Base-by-base conservation (phyloP, 2,888 invertebrate genomes). In the Julus scandinavius region DNA sequence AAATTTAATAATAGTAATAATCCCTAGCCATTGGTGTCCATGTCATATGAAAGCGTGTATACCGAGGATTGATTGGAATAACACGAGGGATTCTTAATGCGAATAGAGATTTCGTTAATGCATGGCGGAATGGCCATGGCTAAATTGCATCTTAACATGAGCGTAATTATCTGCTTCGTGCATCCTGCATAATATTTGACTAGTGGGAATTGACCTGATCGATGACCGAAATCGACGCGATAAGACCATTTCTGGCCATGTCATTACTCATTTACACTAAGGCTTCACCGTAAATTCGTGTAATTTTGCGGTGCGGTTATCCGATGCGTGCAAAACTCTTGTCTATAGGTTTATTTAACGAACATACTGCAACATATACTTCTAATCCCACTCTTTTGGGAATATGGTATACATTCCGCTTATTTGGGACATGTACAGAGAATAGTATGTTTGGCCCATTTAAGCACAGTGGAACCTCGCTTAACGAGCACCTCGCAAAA, bases 151-250 rank as follows among this genome's bases (percentile, higher is more conserved):
- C 72, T 72, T 72, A 72, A 29, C 72, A 72, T 72, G 72, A 72
- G 20, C 72, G 72, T 72, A 72, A 72, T 72, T 72, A 72, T 72
- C 72, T 72, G 1, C 20, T 20, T 72, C 29, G 72, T 29, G 72
- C 72, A 72, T 72, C 72, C 72, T 72, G 72, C 72, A 72, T 72
- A 72, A 72, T 72, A 72, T 72, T 72, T 72, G 72, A 72, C 72
- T 29, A 72, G 72, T 72, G 72, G 72, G 72, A 72, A 72, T 72
- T 72, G 9, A 29, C 20, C 7, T 72, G 72, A 72, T 72, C 72
- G 72, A 72, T 72, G 72, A 72, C n/a, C 29, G 72, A 72, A 29
- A 72, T 29, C 2, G 72, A 72, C 9, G 7, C 6, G 20, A 72
- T 15, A 58, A 2, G 58, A n/a, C 58, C 58, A 58, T n/a, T 58